phyloP scores from a whole-genome alignment of 1,140 invertebrate species.

The Hetaerina americana region DNA sequence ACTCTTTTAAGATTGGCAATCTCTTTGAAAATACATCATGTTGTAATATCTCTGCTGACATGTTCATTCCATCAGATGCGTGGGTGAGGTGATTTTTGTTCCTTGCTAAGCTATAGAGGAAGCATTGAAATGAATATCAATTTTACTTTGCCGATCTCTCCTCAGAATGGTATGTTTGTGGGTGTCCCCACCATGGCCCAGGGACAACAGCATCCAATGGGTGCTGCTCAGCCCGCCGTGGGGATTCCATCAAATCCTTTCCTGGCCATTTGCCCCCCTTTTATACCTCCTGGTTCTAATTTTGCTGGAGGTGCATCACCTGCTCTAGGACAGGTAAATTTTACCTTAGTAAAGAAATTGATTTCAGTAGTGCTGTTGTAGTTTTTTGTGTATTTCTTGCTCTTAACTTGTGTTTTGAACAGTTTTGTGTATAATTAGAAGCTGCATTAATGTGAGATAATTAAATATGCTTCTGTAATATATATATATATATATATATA shows the following conservation, averaged over 20 bases:
- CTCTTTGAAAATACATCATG: too few species aligned
- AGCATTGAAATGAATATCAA: neutral
- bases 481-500: too few species aligned
- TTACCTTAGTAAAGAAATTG: neutral
- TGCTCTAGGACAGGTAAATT: conserved; percentile 2
- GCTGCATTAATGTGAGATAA: too few species aligned
- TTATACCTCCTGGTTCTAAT: neutral
- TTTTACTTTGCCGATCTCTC: neutral
- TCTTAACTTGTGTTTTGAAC: too few species aligned
- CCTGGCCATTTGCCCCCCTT: conserved; percentile 18
- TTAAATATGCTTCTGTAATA: too few species aligned
- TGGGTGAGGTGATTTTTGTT: neutral
- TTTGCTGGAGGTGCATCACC: neutral
- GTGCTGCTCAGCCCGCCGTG: conserved; percentile 9
- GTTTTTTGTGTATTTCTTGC: neutral
- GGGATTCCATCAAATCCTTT: conserved; percentile 20
- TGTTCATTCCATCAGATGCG: too few species aligned
- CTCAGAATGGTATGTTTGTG: conserved; percentile 12
- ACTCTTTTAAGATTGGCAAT: too few species aligned
- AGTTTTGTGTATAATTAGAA: too few species aligned
- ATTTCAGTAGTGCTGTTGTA: neutral
- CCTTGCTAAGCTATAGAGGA: neutral
- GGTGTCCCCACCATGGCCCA: neutral
- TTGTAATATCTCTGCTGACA: too few species aligned
- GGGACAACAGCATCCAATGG: conserved; percentile 3